Evolutionary conservation across 2,113 vertebrate species (phyloP), one percentile per base, ranked within the genome.

Genomic region (Prinia subflava): DNA sequence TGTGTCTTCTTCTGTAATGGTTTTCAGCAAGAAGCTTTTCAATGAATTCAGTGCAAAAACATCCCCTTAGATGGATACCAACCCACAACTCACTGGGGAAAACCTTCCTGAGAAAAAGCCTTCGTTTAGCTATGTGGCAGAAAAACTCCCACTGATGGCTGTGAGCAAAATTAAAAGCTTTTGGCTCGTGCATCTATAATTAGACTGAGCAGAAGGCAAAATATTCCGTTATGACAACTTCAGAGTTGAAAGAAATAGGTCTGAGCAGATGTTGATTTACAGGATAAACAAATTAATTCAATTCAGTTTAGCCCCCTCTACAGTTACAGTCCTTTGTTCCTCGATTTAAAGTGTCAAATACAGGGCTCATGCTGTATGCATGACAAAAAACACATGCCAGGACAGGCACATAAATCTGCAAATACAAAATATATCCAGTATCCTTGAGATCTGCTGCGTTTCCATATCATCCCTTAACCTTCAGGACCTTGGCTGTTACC

Each of bases 281-380:
- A 94, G 94, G 80, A 94, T 95, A 96, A 96, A 96, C 87, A 92
- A 94, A 92, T 87, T 62, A 90, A 91, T 86, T 91, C 49, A 60
- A 57, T 87, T 84, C 47, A 74, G 12, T 82, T 94, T 92, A 83
- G 85, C 57, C 60, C n/a, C 39, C 49, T 92, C 75, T 68, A 65
- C 87, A 47, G 83, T 62, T 92, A 76, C 42, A 60, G 70, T 74
- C 73, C 87, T 92, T 91, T 94, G 67, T 87, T 93, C 55, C 88
- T 90, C 0, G 27, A 87, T 91, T 92, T 77, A 42, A 59, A 75
- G 83, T 74, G 65, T 86, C 95, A 91, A 91, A 92, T 33, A 49
- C 53, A 79, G 82, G 1, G 1, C 44, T 90, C 46, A 21, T 13
- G 44, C 55, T 57, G 81, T 31, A 85, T 7, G 23, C 27, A 10